A percentile compares a stretch with the other conserved stretches of the same genome.
Conservation (phyloP, 2,888 invertebrate genomes). For the Linnaemya tessellans region DNA sequence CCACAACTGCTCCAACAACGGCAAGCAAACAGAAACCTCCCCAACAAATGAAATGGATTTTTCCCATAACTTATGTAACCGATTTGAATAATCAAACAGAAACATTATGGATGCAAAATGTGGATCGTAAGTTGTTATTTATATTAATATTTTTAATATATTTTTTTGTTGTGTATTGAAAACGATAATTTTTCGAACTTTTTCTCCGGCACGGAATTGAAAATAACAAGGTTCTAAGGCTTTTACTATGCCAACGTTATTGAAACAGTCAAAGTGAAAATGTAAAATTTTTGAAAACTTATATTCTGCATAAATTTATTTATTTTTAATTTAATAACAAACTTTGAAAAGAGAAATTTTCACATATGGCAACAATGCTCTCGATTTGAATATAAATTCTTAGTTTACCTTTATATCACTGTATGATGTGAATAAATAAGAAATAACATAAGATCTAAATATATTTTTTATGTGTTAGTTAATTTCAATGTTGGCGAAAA, state of each 20-base stretch:
- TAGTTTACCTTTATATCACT: no score
- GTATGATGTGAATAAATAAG: no score
- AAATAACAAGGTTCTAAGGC: neutral
- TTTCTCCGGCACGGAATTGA: neutral
- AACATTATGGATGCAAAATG: constrained; percentile 82
- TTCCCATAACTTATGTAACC: constrained; percentile 82
- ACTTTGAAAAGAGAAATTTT: no score
- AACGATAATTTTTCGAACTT: neutral
- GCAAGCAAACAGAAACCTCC: constrained; percentile 77
- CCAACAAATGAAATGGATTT: constrained; percentile 81
- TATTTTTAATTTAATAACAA: no score
- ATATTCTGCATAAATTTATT: no score
- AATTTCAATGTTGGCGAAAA: constrained; percentile 82
- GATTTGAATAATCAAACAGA: constrained; percentile 80
- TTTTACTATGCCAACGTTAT: no score
- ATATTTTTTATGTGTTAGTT: constrained; percentile 74
- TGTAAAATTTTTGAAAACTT: no score
- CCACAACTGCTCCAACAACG: constrained; percentile 76
- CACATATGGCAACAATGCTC: no score
- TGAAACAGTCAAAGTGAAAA: no score
- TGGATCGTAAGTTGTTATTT: constrained; percentile 77
- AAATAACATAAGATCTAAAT: neutral
- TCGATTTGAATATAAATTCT: no score
- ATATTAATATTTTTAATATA: neutral
- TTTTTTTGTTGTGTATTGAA: neutral